A percentile compares a stretch with the other conserved stretches of the same genome.
phyloP scores from a whole-genome alignment of 2,113 vertebrate species.

The Pungitius pungitius region DNA sequence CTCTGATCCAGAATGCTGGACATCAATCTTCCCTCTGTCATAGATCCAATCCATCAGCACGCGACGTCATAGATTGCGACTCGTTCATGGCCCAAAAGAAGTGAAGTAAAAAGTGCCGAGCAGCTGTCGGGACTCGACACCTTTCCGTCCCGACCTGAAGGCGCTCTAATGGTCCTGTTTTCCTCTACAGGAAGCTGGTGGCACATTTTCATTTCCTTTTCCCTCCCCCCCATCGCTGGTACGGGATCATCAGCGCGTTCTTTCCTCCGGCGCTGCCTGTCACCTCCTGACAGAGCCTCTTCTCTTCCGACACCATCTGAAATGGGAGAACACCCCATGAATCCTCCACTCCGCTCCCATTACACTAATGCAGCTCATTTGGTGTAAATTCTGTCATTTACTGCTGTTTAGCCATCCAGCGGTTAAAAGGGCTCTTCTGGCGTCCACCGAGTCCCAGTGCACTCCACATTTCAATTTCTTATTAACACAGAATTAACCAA shows the following conservation, averaged over 20 bases:
- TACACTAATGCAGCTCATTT: slow-evolving; percentile 74
- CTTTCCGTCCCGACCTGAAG: slow-evolving; percentile 32
- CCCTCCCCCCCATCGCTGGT: slow-evolving; percentile 41
- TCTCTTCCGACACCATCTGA: slow-evolving; percentile 39
- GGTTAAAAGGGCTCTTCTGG: slow-evolving; percentile 65
- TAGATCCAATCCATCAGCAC: slow-evolving; percentile 49
- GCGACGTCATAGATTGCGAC: slow-evolving; percentile 43
- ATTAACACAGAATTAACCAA: slow-evolving; percentile 80
- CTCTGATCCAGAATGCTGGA: slow-evolving; percentile 40
- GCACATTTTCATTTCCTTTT: slow-evolving; percentile 47
- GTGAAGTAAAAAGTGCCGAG: slow-evolving; percentile 50
- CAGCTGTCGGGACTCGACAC: slow-evolving; percentile 54
- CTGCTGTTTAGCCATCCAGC: slow-evolving; percentile 70
- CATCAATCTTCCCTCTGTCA: too few relatives aligned
- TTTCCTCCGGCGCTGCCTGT: slow-evolving; percentile 57
- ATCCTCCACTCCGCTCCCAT: slow-evolving; percentile 57
- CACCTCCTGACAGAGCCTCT: slow-evolving; percentile 68
- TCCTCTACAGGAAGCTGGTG: slow-evolving; percentile 66
- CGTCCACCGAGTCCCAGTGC: slow-evolving; percentile 63
- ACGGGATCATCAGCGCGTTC: slow-evolving; percentile 69
- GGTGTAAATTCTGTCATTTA: slow-evolving; percentile 75
- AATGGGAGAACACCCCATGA: slow-evolving; percentile 50
- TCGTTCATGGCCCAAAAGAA: slow-evolving; percentile 63
- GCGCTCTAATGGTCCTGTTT: slow-evolving; percentile 46
- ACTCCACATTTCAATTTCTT: slow-evolving; percentile 77